Evolutionary conservation across 2,797 vertebrate genomes (phyloP).

Genomic region (Enteromius anoplus): DNA sequence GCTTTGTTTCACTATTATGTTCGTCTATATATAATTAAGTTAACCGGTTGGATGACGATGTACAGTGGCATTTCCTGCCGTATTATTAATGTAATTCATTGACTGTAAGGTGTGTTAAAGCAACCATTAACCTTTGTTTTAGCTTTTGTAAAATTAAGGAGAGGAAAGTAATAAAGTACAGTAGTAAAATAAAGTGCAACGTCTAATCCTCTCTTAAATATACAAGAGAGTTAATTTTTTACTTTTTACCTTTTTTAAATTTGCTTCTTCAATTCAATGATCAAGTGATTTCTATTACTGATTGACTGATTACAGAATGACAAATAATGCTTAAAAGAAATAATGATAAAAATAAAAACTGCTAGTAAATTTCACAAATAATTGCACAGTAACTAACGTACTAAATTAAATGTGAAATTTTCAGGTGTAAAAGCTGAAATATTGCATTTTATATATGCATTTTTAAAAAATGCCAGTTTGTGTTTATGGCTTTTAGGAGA

Average conservation of each 20-base stretch:
- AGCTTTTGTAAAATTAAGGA: background rate
- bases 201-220: background rate
- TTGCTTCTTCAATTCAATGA: no score
- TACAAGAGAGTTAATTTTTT: no score
- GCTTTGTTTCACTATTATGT: background rate
- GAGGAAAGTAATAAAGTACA: background rate
- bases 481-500: background rate
- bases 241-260: no score
- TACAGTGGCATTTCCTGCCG: background rate
- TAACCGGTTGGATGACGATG: background rate
- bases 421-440: no score
- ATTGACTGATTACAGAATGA: no score
- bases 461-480: background rate
- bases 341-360: no score
- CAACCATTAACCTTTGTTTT: background rate
- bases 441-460: background rate
- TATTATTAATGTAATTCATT: slow-evolving; percentile 12
- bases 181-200: background rate
- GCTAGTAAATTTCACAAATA: no score
- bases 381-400: no score
- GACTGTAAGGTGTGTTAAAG: slow-evolving; percentile 7
- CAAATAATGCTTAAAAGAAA: no score
- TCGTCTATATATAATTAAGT: background rate
- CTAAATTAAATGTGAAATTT: no score
- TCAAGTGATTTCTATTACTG: no score